Evolutionary conservation across 2,113 vertebrate genomes (phyloP).

Genomic region (Percina caprodes): DNA sequence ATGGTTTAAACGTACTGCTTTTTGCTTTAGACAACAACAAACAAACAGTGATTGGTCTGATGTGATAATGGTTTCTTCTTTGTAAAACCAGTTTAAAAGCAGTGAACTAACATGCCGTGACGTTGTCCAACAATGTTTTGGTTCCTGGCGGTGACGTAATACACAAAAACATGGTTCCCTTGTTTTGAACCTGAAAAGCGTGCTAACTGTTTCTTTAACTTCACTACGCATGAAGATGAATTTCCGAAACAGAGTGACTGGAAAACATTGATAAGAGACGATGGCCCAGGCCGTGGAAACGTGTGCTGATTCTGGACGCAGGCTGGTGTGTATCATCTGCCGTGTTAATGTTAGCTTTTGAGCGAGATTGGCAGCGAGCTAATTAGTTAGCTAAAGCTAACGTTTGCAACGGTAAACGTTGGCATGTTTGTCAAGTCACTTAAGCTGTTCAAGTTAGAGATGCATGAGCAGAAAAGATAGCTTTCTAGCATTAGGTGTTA

Average conservation of each 20-base stretch:
- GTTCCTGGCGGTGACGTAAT: slow-evolving; percentile 89
- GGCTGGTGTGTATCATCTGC: slow-evolving; percentile 91
- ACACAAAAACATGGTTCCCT: slow-evolving; percentile 91
- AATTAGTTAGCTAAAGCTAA: slow-evolving; percentile 79
- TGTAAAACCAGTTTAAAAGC: slow-evolving; percentile 20
- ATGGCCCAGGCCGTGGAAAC: slow-evolving; percentile 90
- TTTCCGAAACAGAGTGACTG: slow-evolving; percentile 79
- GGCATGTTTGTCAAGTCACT: slow-evolving; percentile 47
- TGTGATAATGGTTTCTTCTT: not conserved
- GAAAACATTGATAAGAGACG: slow-evolving; percentile 79
- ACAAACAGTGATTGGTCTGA: not conserved
- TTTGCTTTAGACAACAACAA: not conserved
- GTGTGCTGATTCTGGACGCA: slow-evolving; percentile 93
- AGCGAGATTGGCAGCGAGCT: slow-evolving; percentile 68
- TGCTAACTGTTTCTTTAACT: slow-evolving; percentile 86
- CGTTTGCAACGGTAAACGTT: slow-evolving; percentile 20
- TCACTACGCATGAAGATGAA: slow-evolving; percentile 60
- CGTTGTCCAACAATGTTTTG: slow-evolving; percentile 89
- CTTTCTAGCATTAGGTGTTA: not conserved
- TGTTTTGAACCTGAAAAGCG: slow-evolving; percentile 89
- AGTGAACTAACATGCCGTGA: slow-evolving; percentile 70
- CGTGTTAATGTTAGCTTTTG: slow-evolving; percentile 67
- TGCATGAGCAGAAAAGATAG: not conserved
- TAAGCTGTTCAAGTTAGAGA: slow-evolving; percentile 22
- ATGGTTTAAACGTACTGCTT: not conserved